Evolutionary conservation across 1,140 invertebrate genomes (phyloP), one percentile per base, ranked within the genome.

Genomic region (Gonioctena quinquepunctata): DNA sequence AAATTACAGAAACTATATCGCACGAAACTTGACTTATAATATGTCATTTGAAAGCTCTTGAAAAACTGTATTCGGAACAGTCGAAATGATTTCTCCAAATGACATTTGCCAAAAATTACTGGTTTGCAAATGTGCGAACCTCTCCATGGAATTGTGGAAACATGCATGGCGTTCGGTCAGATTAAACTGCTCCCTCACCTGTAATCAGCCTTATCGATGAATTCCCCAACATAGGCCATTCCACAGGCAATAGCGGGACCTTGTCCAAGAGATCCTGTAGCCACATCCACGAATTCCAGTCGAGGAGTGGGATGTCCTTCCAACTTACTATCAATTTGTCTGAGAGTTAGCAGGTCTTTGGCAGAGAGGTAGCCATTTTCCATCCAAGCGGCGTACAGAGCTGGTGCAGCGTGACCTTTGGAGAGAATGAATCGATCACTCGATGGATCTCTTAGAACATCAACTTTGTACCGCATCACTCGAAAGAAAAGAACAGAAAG

Each of bases 401-500:
- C 98, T 2, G 98, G 98, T 49, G 96, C 97, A 33, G 98, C 96
- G 86, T 99, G 98, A 65, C 98, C 97, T 89, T 99, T 99, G 57
- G 97, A 99, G 21, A 99, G 87, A 71, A 99, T 89, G 81, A 99
- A 97, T 77, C 98, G 89, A 86, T 99, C 98, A 77, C 92, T 96
- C 64, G 91, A 92, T 21, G 94, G 84, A 85, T 96, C 92, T 72
- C 89, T 89, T 0, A 98, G 98, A 25, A 90, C 89, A 5, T 89
- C 88, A 8, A 96, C 78, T 80, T 95, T 96, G 89, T 99, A 98
- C 25, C 90, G 89, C 96, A 99, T 98, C 13, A 94, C 94, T 81
- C 98, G 89, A 89, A 99, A 99, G 85, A 99, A 99, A 71, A 99
- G 88, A 59, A 99, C 97, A 0, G 97, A 97, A 91, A 99, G 94